Percentiles rank a stretch among this genome's conserved stretches.
Conservation (phyloP, 2,888 invertebrate genomes). For the Crossocerus cetratus region DNA sequence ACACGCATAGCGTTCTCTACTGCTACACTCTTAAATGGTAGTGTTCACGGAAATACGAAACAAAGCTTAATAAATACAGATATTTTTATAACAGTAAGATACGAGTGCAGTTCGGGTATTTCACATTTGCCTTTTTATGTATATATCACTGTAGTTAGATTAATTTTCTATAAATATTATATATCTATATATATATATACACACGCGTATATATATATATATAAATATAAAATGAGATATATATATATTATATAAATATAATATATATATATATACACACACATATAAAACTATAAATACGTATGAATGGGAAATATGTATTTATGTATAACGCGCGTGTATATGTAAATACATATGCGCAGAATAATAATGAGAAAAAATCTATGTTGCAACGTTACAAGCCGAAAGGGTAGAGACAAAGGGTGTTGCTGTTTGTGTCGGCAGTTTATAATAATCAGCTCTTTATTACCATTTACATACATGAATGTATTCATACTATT, state of each 20-base stretch:
- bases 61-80: conserved; percentile 64
- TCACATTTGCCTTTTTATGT: conserved; percentile 77
- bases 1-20: conserved; percentile 56
- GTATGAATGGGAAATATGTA: too few species aligned
- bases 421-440: conserved; percentile 52
- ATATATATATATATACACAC: neutral
- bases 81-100: conserved; percentile 72
- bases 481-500: conserved; percentile 67
- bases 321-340: conserved; percentile 22
- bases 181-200: conserved; percentile 47
- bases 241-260: conserved; percentile 47
- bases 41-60: conserved; percentile 59
- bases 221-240: conserved; percentile 40
- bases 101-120: conserved; percentile 71
- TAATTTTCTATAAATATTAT: conserved; percentile 73
- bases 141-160: conserved; percentile 75
- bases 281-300: too few species aligned
- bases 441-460: conserved; percentile 62
- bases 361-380: conserved; percentile 49
- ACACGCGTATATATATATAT: conserved; percentile 43
- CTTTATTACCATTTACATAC: conserved; percentile 68
- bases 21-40: conserved; percentile 67
- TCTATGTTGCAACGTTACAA: conserved; percentile 60
- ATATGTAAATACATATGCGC: conserved; percentile 52
- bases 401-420: conserved; percentile 36